Percentiles rank a stretch among this genome's conserved stretches.
Conservation (phyloP, 1,140 invertebrate species). For the Hyles euphorbiae region DNA sequence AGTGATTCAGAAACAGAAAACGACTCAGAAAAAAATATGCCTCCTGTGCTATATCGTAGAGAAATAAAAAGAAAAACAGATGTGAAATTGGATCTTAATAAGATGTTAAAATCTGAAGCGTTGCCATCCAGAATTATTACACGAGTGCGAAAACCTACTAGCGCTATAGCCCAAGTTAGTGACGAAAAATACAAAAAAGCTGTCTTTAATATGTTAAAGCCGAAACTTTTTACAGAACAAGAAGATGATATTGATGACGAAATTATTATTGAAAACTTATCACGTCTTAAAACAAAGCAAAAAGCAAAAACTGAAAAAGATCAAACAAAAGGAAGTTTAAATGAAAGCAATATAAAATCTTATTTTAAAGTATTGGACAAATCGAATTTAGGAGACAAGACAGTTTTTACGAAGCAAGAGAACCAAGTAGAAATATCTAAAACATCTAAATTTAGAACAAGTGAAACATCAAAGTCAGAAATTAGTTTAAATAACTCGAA, state of each 20-base stretch:
- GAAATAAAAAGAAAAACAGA: conserved; percentile 27
- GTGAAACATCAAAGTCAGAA: too few species aligned
- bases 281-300: conserved; percentile 29
- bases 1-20: conserved; percentile 48
- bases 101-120: conserved; percentile 36
- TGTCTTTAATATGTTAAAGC: conserved; percentile 27
- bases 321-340: conserved; percentile 11
- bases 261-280: conserved; percentile 48
- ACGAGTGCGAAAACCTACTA: conserved; percentile 46
- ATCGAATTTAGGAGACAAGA: too few species aligned
- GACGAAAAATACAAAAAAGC: conserved; percentile 17
- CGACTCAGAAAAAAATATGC: conserved; percentile 28
- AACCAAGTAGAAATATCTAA: too few species aligned
- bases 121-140: conserved; percentile 44
- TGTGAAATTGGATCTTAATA: conserved; percentile 41
- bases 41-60: conserved; percentile 31
- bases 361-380: not conserved
- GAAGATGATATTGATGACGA: conserved; percentile 43
- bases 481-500: too few species aligned
- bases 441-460: too few species aligned
- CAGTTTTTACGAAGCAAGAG: too few species aligned
- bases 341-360: conserved; percentile 14
- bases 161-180: conserved; percentile 29
- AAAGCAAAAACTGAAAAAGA: conserved; percentile 16
- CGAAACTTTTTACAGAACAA: conserved; percentile 34